Conservation (phyloP, 37 sponge, comb jelly and placozoan species). For the Geodia barretti region DNA sequence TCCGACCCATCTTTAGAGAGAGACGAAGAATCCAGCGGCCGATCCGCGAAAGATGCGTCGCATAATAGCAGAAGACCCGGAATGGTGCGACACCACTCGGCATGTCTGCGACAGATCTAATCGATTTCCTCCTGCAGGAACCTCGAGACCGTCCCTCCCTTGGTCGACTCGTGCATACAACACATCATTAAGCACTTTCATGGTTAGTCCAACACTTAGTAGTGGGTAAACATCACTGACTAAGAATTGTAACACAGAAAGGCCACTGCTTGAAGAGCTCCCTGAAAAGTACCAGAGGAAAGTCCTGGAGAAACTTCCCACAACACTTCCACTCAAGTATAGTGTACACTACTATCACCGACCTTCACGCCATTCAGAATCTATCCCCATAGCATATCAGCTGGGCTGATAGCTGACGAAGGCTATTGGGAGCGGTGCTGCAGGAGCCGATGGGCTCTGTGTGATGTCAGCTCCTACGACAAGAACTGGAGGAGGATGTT, state of each 20-base stretch:
- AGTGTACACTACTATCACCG: too few relatives aligned
- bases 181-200: constrained; percentile 81
- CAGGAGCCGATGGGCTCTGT: constrained; percentile 77
- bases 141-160: constrained; percentile 88
- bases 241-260: constrained; percentile 40
- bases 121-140: constrained; percentile 59
- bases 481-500: constrained; percentile 93
- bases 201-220: constrained; percentile 20
- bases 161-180: constrained; percentile 79
- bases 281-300: constrained; percentile 63
- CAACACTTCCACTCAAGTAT: constrained; percentile 78
- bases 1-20: neutral
- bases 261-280: constrained; percentile 84
- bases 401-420: constrained; percentile 82
- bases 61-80: constrained; percentile 97
- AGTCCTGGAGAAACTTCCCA: constrained; percentile 71
- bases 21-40: constrained; percentile 69
- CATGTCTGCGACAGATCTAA: neutral
- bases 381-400: constrained; percentile 66
- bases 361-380: too few relatives aligned
- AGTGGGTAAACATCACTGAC: neutral
- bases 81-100: constrained; percentile 91
- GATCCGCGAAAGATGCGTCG: constrained; percentile 90
- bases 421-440: constrained; percentile 92
- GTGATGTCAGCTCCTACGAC: constrained; percentile 75